phyloP scores from a whole-genome alignment of 2,888 invertebrate species.

The Drosophila cyrtoloma region DNA sequence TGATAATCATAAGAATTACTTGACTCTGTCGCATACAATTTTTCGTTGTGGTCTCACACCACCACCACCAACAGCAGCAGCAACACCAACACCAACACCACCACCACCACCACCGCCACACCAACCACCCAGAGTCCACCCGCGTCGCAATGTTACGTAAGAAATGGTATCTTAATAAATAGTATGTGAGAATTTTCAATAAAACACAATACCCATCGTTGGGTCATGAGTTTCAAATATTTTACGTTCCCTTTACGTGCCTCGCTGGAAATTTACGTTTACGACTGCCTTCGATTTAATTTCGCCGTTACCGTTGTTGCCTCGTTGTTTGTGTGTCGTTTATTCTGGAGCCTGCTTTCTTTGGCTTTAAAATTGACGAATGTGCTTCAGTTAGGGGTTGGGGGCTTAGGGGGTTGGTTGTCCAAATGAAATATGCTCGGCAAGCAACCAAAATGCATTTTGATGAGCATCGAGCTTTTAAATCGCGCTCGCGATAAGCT shows the following conservation, averaged over 20 bases:
- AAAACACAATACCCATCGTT: conserved; percentile 54
- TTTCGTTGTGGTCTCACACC: neutral
- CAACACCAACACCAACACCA: neutral
- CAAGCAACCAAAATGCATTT: conserved; percentile 63
- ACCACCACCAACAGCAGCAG: neutral
- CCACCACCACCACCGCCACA: conserved; percentile 3
- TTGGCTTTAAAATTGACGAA: conserved; percentile 74
- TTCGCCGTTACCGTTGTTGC: conserved; percentile 8
- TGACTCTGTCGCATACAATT: conserved; percentile 56
- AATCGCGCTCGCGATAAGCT: conserved; percentile 65
- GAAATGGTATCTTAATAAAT: conserved; percentile 54
- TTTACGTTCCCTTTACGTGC: conserved; percentile 72
- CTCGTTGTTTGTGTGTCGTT: neutral
- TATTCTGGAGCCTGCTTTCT: conserved; percentile 18
- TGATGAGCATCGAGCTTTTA: conserved; percentile 57
- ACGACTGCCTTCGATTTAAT: conserved; percentile 47
- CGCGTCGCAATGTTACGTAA: conserved; percentile 51
- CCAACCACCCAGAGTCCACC: conserved; percentile 7
- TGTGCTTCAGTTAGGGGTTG: conserved; percentile 30
- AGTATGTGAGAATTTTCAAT: conserved; percentile 67
- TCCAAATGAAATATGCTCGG: conserved; percentile 34
- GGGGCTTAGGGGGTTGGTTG: conserved; percentile 6
- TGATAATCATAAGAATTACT: conserved; percentile 81
- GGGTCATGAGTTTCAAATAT: conserved; percentile 51
- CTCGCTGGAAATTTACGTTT: conserved; percentile 53